Evolutionary conservation across 2,113 vertebrate genomes (phyloP).

Genomic region (Perognathus longimembris): DNA sequence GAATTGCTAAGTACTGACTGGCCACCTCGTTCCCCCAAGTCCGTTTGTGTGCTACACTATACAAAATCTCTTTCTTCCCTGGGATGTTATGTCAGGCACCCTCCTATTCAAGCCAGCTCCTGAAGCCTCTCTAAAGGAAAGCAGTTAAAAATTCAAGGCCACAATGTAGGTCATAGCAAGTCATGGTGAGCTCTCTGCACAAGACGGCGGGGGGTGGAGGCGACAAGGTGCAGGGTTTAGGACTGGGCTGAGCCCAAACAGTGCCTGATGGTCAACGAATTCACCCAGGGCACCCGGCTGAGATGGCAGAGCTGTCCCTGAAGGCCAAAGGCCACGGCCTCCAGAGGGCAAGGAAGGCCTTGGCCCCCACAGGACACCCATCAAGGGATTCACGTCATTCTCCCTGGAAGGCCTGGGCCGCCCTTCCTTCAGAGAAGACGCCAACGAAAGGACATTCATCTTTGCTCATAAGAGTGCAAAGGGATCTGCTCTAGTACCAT

Average conservation of each 20-base stretch:
- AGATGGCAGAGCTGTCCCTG: neutral
- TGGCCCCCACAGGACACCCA: neutral
- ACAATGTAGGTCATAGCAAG: neutral
- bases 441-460: neutral
- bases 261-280: neutral
- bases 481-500: neutral
- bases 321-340: neutral
- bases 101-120: slow-evolving; percentile 5
- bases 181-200: neutral
- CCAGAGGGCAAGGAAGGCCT: neutral
- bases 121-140: slow-evolving; percentile 16
- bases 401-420: neutral
- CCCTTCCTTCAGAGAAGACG: neutral
- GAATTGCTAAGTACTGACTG: neutral
- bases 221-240: neutral
- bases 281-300: neutral
- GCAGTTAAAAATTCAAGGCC: slow-evolving; percentile 46
- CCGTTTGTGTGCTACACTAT: neutral
- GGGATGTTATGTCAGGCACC: neutral
- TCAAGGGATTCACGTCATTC: neutral
- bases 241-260: neutral
- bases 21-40: neutral
- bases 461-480: neutral
- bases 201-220: neutral
- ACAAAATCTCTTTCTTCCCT: slow-evolving; percentile 25